Evolutionary conservation across 2,113 vertebrate genomes (phyloP).

Genomic region (Salvelinus alpinus): DNA sequence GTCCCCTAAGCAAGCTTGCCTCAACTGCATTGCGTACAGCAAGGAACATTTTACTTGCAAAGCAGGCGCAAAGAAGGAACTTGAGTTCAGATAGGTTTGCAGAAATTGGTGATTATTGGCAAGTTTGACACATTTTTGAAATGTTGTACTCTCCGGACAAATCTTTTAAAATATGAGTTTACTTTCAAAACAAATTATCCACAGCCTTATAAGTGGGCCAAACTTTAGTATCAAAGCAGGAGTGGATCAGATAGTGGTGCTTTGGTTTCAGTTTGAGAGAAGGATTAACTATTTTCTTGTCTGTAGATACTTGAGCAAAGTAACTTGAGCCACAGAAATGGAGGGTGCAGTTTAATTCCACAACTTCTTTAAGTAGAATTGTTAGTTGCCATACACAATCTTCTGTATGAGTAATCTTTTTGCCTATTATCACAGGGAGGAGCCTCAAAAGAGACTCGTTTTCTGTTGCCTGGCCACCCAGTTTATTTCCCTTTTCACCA

Average conservation of each 20-base stretch:
- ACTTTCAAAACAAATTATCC: conserved; percentile 40
- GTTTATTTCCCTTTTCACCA: conserved; percentile 6
- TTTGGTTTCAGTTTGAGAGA: conserved; percentile 35
- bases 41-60: no score
- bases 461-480: conserved; percentile 34
- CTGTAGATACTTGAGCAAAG: conserved; percentile 21
- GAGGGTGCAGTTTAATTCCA: conserved; percentile 33
- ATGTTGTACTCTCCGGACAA: conserved; percentile 29
- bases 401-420: conserved; percentile 20
- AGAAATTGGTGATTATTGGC: conserved; percentile 33
- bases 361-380: conserved; percentile 29
- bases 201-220: conserved; percentile 19
- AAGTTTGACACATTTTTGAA: conserved; percentile 22
- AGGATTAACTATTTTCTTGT: conserved; percentile 28
- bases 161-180: conserved; percentile 40
- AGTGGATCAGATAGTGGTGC: conserved; percentile 37
- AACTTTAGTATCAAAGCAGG: conserved; percentile 4
- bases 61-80: no score
- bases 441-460: conserved; percentile 36
- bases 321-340: conserved; percentile 27
- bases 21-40: no score
- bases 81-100: conserved; percentile 17
- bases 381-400: conserved; percentile 28
- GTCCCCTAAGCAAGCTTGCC: no score
- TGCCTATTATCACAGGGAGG: conserved; percentile 29